phyloP scores from a whole-genome alignment of 2,888 invertebrate genomes.

The Polydesmus complanatus region DNA sequence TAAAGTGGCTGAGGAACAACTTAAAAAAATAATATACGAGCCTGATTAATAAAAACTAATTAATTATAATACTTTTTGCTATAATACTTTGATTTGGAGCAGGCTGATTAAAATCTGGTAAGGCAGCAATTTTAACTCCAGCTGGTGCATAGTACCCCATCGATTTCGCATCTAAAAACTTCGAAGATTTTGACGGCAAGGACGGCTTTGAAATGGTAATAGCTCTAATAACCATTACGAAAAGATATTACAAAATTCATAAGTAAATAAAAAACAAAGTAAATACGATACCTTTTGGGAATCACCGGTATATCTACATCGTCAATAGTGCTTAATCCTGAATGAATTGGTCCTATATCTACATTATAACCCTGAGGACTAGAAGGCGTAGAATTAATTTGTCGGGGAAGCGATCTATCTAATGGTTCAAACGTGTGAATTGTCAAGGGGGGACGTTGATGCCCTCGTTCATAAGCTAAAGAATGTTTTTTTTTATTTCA shows the following conservation, averaged over 20 bases:
- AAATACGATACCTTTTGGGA: background rate
- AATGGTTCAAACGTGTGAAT: slow-evolving; percentile 78
- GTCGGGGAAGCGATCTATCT: slow-evolving; percentile 29
- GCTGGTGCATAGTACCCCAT: slow-evolving; percentile 14
- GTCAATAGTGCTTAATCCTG: background rate
- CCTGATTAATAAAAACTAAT: slow-evolving; percentile 16
- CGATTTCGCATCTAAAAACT: slow-evolving; percentile 17
- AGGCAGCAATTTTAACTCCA: slow-evolving; percentile 20
- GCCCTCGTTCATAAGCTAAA: slow-evolving; percentile 68
- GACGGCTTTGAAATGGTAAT: slow-evolving; percentile 48
- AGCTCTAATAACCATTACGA: background rate
- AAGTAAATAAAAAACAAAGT: background rate
- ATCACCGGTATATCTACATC: slow-evolving; percentile 6
- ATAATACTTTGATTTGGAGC: slow-evolving; percentile 30
- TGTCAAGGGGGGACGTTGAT: slow-evolving; percentile 68
- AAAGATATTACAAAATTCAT: background rate
- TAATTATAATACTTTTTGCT: slow-evolving; percentile 3
- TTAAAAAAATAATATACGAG: slow-evolving; percentile 21
- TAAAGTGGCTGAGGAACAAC: slow-evolving; percentile 58
- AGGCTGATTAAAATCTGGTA: slow-evolving; percentile 30
- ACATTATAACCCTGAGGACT: slow-evolving; percentile 13
- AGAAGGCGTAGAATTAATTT: slow-evolving; percentile 12
- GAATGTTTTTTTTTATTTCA: background rate
- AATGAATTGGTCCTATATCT: background rate
- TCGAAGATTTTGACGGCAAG: slow-evolving; percentile 21